Evolutionary conservation across 2,888 invertebrate species (phyloP).

Genomic region (Pseudococcus viburni): DNA sequence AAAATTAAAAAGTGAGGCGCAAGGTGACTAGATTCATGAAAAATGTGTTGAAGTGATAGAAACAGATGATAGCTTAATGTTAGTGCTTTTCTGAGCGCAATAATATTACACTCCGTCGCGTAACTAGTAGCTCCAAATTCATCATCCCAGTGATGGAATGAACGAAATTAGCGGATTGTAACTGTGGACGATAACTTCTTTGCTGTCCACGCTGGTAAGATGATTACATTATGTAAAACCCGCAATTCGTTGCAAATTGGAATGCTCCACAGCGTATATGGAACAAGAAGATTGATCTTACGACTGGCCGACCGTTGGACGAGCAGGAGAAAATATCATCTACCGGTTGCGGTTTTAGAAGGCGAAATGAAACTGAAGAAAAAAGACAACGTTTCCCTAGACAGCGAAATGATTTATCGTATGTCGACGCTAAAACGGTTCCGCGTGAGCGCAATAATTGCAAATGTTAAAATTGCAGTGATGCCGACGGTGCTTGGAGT

Average conservation of each 20-base stretch:
- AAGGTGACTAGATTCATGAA: no score
- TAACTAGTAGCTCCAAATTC: no score
- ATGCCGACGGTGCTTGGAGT: not conserved
- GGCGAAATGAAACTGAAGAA: slow-evolving; percentile 20
- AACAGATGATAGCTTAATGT: no score
- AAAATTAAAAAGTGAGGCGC: no score
- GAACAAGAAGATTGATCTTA: not conserved
- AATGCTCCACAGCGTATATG: not conserved
- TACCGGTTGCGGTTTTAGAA: not conserved
- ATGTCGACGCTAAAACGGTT: not conserved
- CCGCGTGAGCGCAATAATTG: not conserved
- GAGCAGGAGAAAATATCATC: not conserved
- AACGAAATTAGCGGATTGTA: no score
- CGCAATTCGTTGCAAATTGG: not conserved
- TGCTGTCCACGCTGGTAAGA: no score
- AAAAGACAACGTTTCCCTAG: not conserved
- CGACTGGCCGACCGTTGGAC: not conserved
- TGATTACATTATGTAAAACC: no score
- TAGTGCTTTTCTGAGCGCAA: no score
- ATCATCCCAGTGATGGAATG: no score
- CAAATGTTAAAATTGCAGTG: not conserved
- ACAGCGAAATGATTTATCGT: not conserved
- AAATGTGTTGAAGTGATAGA: no score
- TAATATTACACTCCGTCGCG: no score
- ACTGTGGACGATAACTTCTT: no score